These are phyloP conservation scores for Pelodiscus sinensis DNA, from an alignment of 2,113 vertebrate species.

Conservation along the genomic window DNA sequence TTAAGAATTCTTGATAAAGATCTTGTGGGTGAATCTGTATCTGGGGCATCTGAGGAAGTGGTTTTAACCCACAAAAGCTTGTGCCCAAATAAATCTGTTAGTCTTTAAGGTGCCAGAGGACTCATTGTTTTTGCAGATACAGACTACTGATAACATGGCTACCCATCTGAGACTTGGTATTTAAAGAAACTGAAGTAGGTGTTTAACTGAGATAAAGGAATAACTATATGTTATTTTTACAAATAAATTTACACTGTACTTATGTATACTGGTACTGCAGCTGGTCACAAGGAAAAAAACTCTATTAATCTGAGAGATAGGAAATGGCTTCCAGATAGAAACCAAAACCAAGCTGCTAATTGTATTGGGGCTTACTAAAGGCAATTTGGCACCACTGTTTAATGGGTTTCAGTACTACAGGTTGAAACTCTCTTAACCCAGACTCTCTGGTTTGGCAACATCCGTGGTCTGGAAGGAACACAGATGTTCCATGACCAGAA, in stretches of 20 bases:
- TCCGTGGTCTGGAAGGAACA: no score
- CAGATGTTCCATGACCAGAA: no score
- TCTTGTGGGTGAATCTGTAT: no score
- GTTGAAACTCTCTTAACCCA: no score
- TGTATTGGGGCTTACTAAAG: neutral
- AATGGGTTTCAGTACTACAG: neutral
- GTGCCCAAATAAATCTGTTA: no score
- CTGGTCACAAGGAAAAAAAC: neutral
- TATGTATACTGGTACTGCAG: neutral
- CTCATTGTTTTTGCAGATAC: no score
- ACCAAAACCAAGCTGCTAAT: neutral
- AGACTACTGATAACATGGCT: no score
- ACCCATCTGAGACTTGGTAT: neutral
- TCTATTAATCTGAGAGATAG: neutral
- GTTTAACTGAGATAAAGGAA: neutral
- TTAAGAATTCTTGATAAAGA: no score
- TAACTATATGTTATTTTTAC: neutral
- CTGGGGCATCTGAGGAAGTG: no score
- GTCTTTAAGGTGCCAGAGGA: no score
- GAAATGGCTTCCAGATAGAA: neutral
- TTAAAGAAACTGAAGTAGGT: neutral
- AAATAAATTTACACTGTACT: neutral
- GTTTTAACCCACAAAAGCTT: no score
- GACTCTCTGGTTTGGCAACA: no score
- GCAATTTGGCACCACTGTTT: neutral